Evolutionary conservation across 1,140 invertebrate species (phyloP), one percentile per base, ranked within the genome.

Genomic region (Microplitis mediator): DNA sequence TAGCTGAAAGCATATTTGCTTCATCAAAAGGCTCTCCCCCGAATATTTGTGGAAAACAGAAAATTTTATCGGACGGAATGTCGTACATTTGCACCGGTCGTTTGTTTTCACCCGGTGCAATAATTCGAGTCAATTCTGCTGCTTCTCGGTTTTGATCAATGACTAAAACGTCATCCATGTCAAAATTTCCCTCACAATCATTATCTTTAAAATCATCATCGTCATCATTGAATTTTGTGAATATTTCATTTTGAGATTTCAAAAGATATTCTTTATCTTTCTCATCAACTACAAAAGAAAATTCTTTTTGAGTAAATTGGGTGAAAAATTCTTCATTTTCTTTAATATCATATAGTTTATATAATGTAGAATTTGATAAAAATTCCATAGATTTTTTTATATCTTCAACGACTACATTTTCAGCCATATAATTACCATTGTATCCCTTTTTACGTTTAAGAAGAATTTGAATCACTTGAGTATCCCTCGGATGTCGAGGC

Each of bases 81-180:
- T 2, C 4, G 4, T 54, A 54, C 8, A 34, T 51, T 54, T 2
- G 51, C 3, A 9, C 6, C 8, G 65, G 51, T 1, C 1, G 1
- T 67, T 67, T 67, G 23, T 31, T 52, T 67, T 67, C 39, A 2
- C 65, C 65, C 0, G 65, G 65, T 0, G 65, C 65, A 54, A 67
- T 67, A 51, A 67, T 67, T 16, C 50, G 39, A 52, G 50, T 54
- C 0, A n/a, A 1, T 51, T 67, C 51, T 23, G 51, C n/a, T 16
- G 54, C 16, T 67, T 67, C 65, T 1, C 23, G 23, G 2, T 23
- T 23, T 23, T 23, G 23, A 2, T 23, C 2, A 23, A 23, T 23
- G 2, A 16, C 31, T 35, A 71, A 56, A 54, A 71, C n/a, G 34
- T 64, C 60, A 35, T 71, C 60, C 11, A 31, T 63, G 16, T 63